A percentile compares a stretch with the other conserved stretches of the same genome.
Conservation (phyloP, 2,113 vertebrate species). For the Copsychus sechellarum region DNA sequence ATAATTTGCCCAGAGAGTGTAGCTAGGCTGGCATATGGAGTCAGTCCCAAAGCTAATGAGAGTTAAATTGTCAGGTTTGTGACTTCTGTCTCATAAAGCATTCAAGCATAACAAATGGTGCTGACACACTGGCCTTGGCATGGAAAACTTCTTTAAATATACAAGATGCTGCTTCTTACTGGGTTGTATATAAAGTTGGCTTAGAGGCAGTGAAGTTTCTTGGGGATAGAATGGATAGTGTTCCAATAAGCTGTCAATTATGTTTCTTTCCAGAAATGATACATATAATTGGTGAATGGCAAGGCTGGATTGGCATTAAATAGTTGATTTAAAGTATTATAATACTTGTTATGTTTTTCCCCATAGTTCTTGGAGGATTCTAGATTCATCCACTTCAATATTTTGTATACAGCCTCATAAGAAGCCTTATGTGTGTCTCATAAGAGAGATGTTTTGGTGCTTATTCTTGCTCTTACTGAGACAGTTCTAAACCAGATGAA, state of each 20-base stretch:
- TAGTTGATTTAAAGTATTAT: not conserved
- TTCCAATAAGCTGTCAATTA: not conserved
- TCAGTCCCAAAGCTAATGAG: not conserved
- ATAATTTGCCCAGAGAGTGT: not conserved
- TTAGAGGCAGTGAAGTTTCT: not conserved
- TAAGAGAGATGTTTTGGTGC: not conserved
- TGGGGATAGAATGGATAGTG: not conserved
- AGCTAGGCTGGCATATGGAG: not conserved
- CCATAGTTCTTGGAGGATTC: not conserved
- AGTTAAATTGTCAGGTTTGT: not conserved
- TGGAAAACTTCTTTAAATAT: constrained; percentile 13
- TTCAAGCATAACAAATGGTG: not conserved
- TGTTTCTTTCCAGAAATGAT: not conserved
- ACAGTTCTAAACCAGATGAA: not conserved
- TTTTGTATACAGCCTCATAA: not conserved
- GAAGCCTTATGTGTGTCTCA: not conserved
- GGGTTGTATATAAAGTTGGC: not conserved
- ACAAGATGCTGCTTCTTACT: not conserved
- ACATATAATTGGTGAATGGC: not conserved
- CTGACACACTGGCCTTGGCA: not conserved
- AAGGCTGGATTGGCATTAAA: not conserved
- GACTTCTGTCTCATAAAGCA: not conserved
- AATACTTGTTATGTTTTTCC: not conserved
- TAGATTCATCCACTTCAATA: not conserved
- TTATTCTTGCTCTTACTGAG: not conserved